Conservation (phyloP, 2,888 invertebrate species). For the Eristalis arbustorum region DNA sequence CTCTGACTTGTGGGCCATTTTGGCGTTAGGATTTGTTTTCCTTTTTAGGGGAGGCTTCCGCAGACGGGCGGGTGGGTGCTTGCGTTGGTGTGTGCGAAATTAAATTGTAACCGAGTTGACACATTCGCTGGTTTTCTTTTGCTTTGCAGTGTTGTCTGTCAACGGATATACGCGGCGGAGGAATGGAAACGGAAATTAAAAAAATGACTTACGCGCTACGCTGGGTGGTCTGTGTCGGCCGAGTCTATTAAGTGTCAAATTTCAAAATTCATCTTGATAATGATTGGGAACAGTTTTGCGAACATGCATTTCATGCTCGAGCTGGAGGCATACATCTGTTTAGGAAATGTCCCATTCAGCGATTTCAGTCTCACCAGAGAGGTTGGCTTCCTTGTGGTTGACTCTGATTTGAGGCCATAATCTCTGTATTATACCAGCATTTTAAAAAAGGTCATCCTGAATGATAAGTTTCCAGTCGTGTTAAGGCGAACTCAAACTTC, state of each 20-base stretch:
- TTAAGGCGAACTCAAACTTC: no score
- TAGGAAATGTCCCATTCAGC: no score
- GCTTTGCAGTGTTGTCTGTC: not conserved
- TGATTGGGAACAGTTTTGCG: not conserved
- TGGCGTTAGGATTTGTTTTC: conserved; percentile 13
- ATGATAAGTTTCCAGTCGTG: no score
- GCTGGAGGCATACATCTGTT: no score
- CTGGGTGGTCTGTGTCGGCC: not conserved
- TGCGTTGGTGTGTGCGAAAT: conserved; percentile 8
- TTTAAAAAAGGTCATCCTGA: no score
- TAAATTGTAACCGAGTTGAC: conserved; percentile 16
- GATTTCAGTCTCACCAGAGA: no score
- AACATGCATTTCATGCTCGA: no score
- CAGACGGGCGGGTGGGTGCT: not conserved
- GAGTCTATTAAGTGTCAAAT: not conserved
- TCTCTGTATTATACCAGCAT: no score
- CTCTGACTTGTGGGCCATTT: conserved; percentile 25
- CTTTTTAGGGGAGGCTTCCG: not conserved
- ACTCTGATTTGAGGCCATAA: no score
- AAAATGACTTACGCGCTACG: not conserved
- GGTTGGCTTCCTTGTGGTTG: no score
- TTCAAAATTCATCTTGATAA: not conserved
- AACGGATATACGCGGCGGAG: not conserved
- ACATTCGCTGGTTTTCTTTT: not conserved
- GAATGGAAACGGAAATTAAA: conserved; percentile 5